These are phyloP conservation scores for Kryptolebias marmoratus DNA, from an alignment of 2,113 vertebrate species.

Conservation along the genomic window DNA sequence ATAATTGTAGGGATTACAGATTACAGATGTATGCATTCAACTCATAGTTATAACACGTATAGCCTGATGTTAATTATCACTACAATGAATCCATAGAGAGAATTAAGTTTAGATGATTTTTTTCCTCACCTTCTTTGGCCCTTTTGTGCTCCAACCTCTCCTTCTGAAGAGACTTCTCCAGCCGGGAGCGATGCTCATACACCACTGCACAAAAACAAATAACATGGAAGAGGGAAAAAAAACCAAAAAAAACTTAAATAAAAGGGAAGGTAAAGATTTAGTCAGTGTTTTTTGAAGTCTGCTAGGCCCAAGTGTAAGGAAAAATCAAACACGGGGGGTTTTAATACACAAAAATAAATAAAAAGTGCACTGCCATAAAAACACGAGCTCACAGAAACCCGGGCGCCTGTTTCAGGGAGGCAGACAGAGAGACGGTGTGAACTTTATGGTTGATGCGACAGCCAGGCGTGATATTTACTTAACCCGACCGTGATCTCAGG, in stretches of 20 bases:
- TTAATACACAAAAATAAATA: conserved; percentile 11
- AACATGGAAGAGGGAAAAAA: background rate
- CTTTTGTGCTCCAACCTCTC: conserved; percentile 98
- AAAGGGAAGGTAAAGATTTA: background rate
- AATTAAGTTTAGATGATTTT: conserved; percentile 4
- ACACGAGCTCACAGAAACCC: background rate
- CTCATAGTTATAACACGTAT: no score
- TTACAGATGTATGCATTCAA: no score
- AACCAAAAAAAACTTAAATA: background rate
- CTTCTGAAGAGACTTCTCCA: conserved; percentile 98
- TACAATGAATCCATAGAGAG: background rate
- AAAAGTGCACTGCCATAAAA: background rate
- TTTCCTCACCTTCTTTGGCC: conserved; percentile 92
- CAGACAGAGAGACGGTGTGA: background rate
- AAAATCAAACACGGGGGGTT: conserved; percentile 16
- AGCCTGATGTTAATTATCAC: no score
- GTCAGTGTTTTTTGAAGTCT: conserved; percentile 3
- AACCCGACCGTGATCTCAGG: background rate
- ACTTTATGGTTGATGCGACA: background rate
- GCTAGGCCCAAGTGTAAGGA: background rate
- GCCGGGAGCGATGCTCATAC: conserved; percentile 95
- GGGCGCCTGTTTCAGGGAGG: background rate
- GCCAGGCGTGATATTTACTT: conserved; percentile 30
- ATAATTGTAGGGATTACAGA: no score
- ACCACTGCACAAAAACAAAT: conserved; percentile 84